Evolutionary conservation across 37 sponge, comb jelly and placozoan genomes (phyloP).

Genomic region (Corticium candelabrum): DNA sequence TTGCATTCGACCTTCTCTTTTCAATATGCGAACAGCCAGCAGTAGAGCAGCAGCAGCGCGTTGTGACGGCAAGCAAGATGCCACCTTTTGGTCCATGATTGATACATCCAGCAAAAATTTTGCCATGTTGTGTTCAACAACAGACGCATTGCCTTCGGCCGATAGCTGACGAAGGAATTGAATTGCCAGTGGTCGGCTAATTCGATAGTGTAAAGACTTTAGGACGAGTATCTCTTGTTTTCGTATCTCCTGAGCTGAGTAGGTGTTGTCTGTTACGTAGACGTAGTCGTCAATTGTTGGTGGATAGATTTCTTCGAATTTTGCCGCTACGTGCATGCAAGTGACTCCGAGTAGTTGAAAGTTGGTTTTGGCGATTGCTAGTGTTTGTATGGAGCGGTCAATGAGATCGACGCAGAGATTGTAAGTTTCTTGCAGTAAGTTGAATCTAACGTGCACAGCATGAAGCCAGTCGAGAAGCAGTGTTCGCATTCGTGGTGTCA

Average conservation of each 20-base stretch:
- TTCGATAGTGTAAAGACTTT: constrained; percentile 21
- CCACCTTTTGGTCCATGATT: constrained; percentile 13
- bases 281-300: constrained; percentile 36
- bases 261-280: constrained; percentile 47
- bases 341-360: constrained; percentile 59
- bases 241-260: constrained; percentile 21
- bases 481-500: constrained; percentile 20
- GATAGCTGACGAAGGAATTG: constrained; percentile 48
- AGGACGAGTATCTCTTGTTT: constrained; percentile 43
- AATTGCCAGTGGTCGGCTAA: constrained; percentile 34
- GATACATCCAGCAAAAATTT: constrained; percentile 64
- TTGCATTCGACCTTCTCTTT: too few relatives aligned
- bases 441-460: constrained; percentile 28
- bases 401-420: constrained; percentile 34
- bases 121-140: constrained; percentile 49
- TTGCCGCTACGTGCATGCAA: constrained; percentile 43
- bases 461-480: constrained; percentile 63
- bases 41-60: constrained; percentile 38
- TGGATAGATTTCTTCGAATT: constrained; percentile 64
- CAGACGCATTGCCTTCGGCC: constrained; percentile 25
- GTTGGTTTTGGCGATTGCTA: constrained; percentile 17
- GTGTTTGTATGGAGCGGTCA: constrained; percentile 45
- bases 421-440: constrained; percentile 45
- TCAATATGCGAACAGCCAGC: constrained; percentile 17
- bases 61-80: constrained; percentile 31